A percentile compares a stretch with the other conserved stretches of the same genome.
These are phyloP conservation scores for Larimichthys polyactis DNA, from an alignment of 2,113 vertebrate species.

Conservation along the genomic window DNA sequence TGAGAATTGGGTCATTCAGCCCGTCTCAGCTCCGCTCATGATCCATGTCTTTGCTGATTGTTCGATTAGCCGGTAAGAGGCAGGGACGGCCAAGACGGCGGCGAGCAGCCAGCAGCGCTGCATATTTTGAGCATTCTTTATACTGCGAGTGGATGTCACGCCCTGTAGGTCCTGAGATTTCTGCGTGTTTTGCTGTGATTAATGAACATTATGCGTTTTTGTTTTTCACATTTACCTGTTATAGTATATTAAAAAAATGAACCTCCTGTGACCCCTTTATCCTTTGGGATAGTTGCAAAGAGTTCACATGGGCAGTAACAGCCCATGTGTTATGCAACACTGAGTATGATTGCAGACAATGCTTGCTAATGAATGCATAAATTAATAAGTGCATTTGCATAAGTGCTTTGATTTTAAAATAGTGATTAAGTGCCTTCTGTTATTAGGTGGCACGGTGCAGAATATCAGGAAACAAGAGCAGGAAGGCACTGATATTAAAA, in stretches of 20 bases:
- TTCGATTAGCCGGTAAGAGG: no score
- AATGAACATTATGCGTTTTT: conserved; percentile 17
- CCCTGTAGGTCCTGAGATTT: conserved; percentile 20
- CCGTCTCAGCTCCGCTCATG: no score
- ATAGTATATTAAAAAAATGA: no score
- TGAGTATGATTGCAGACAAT: conserved; percentile 6
- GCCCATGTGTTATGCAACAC: conserved; percentile 2
- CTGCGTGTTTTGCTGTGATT: conserved; percentile 32
- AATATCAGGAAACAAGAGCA: conserved; percentile 5
- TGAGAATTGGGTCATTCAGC: no score
- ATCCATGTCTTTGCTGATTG: no score
- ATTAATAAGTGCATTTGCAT: conserved; percentile 8
- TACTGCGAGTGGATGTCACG: background rate
- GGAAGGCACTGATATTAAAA: background rate
- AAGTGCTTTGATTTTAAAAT: conserved; percentile 41
- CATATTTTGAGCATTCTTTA: no score
- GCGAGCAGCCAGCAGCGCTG: no score
- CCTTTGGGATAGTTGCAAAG: background rate
- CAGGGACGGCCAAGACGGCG: no score
- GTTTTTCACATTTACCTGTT: conserved; percentile 51
- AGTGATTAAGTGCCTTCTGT: conserved; percentile 3
- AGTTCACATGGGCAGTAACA: conserved; percentile 4
- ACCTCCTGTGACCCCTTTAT: background rate
- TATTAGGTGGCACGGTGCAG: background rate
- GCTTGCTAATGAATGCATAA: conserved; percentile 11